Evolutionary conservation across 2,888 invertebrate species (phyloP).

Genomic region (Oxyteleia sp.): DNA sequence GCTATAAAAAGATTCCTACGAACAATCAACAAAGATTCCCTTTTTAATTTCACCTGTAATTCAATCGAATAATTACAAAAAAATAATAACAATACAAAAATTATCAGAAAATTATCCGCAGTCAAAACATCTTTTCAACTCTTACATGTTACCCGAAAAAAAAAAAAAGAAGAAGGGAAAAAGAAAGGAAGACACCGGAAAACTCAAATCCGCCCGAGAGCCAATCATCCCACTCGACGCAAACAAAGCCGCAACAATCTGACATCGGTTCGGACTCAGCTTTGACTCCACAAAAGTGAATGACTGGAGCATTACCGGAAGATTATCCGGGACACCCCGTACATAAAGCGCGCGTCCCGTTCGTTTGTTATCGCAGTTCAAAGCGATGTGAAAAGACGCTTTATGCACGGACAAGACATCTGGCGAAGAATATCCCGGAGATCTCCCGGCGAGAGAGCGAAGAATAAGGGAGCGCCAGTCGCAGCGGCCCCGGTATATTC

Average conservation of each 20-base stretch:
- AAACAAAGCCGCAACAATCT: conserved; percentile 53
- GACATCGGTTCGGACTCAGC: conserved; percentile 28
- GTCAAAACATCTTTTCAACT: too few relatives aligned
- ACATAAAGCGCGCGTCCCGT: conserved; percentile 39
- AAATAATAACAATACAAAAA: too few relatives aligned
- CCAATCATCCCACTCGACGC: conserved; percentile 25
- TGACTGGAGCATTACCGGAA: conserved; percentile 54
- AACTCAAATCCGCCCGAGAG: not conserved
- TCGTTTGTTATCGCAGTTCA: conserved; percentile 67
- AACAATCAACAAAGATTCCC: too few relatives aligned
- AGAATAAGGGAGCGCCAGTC: conserved; percentile 54
- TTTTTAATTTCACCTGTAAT: too few relatives aligned
- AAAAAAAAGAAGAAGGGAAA: too few relatives aligned
- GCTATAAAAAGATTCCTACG: too few relatives aligned
- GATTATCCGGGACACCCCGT: conserved; percentile 57
- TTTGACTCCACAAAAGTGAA: conserved; percentile 55
- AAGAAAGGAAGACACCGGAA: too few relatives aligned
- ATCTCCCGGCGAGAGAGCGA: conserved; percentile 32
- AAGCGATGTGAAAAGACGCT: conserved; percentile 67
- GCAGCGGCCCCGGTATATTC: conserved; percentile 59
- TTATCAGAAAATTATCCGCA: too few relatives aligned
- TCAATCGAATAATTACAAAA: too few relatives aligned
- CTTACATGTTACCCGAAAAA: too few relatives aligned
- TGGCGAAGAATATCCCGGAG: conserved; percentile 63
- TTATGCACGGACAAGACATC: conserved; percentile 68